Conservation (phyloP, 2,888 invertebrate genomes). For the Pristionchus arcanus region DNA sequence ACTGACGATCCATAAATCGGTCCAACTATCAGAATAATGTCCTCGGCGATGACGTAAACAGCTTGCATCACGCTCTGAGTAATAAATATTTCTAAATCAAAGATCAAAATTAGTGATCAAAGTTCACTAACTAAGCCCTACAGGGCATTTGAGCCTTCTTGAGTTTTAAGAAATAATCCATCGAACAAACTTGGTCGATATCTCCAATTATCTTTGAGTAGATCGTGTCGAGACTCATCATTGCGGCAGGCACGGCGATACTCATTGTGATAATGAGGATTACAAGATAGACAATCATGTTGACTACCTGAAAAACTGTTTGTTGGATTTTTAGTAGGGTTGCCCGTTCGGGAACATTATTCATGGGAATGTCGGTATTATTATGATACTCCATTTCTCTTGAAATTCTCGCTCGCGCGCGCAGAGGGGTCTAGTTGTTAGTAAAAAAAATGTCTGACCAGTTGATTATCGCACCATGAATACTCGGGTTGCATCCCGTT, state of each 20-base stretch:
- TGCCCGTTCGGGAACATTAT: constrained; percentile 56
- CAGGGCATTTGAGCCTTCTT: too few species aligned
- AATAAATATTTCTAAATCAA: neutral
- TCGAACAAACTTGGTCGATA: constrained; percentile 59
- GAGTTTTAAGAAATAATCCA: too few species aligned
- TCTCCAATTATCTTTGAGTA: too few species aligned
- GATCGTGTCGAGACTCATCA: constrained; percentile 6
- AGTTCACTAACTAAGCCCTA: too few species aligned
- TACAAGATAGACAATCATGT: neutral
- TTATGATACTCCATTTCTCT: too few species aligned
- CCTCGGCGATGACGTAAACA: neutral
- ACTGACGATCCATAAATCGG: constrained; percentile 2
- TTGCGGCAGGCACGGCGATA: neutral
- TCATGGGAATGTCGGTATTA: too few species aligned
- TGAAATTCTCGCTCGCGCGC: too few species aligned
- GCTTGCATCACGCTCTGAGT: constrained; percentile 4
- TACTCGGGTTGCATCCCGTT: constrained; percentile 24
- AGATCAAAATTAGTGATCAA: neutral
- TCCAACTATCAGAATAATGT: neutral
- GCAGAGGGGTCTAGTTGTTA: too few species aligned
- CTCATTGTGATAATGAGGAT: neutral
- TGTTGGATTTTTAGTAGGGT: neutral
- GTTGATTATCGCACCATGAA: neutral
- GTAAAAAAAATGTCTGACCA: too few species aligned
- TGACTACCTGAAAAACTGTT: neutral